Evolutionary conservation across 30 jellyfish, hydroid and myxozoan genomes (phyloP).

Genomic region (Pelagia noctiluca): DNA sequence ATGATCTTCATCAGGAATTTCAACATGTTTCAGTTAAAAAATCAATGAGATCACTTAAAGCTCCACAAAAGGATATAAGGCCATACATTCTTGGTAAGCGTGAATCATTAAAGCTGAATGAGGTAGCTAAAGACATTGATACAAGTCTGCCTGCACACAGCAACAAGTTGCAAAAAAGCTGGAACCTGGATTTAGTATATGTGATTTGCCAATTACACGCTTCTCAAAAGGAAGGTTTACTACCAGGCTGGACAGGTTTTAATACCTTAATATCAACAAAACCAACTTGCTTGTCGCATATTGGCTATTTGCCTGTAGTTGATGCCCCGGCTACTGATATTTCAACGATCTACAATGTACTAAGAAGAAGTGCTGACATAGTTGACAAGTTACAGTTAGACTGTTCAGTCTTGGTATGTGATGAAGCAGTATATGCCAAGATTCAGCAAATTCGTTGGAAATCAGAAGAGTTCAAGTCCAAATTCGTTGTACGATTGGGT

Average conservation of each 20-base stretch:
- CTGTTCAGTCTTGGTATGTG: constrained; percentile 13
- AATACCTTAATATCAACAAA: constrained; percentile 2
- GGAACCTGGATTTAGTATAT: not conserved
- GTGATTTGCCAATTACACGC: not conserved
- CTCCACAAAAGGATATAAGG: not conserved
- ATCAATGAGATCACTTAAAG: not conserved
- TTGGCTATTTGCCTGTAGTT: not conserved
- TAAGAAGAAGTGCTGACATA: not conserved
- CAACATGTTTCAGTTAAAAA: not conserved
- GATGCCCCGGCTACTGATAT: constrained; percentile 4
- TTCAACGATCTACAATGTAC: not conserved
- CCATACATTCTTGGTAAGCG: constrained; percentile 27
- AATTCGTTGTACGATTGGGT: constrained; percentile 45
- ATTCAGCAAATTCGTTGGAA: constrained; percentile 22
- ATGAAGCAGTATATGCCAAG: constrained; percentile 34
- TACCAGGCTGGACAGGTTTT: constrained; percentile 6
- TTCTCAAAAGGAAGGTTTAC: not conserved
- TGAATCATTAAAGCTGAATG: not conserved
- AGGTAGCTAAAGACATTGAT: not conserved
- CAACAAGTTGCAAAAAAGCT: not conserved
- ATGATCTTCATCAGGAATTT: not conserved
- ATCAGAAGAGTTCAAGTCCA: constrained; percentile 1
- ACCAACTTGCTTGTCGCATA: not conserved
- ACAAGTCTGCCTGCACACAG: not conserved
- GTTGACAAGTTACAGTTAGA: not conserved